Evolutionary conservation across 1,140 invertebrate species (phyloP).

Genomic region (Neotoxoptera formosana): DNA sequence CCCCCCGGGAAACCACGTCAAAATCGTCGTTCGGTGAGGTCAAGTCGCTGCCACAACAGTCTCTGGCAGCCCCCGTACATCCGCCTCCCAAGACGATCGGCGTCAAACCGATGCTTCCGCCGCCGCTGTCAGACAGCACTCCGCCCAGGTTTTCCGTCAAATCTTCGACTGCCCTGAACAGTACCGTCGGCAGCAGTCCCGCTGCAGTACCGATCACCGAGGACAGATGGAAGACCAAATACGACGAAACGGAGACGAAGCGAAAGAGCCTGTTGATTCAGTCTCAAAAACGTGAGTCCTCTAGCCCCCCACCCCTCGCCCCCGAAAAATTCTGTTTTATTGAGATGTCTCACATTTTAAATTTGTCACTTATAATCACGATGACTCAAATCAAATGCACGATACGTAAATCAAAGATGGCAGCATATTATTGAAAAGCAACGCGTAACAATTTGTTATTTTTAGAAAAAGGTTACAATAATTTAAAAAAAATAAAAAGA

Average conservation of each 20-base stretch:
- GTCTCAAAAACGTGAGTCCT: conserved; percentile 72
- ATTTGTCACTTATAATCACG: background rate
- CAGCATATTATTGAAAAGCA: no score
- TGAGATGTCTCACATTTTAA: background rate
- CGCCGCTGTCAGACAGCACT: background rate
- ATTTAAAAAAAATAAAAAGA: no score
- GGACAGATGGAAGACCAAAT: conserved; percentile 72
- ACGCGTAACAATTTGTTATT: no score
- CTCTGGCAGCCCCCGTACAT: background rate
- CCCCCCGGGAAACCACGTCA: background rate
- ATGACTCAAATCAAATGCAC: background rate
- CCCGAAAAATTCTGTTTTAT: background rate
- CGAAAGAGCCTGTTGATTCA: conserved; percentile 72
- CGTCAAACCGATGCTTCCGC: background rate
- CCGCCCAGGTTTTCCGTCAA: conserved; percentile 3
- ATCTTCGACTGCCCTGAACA: background rate
- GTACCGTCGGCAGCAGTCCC: background rate
- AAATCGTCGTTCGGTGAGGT: background rate
- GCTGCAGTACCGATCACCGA: background rate
- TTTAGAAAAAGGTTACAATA: no score
- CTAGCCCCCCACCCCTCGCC: background rate
- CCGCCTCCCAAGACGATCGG: background rate
- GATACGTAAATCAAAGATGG: background rate
- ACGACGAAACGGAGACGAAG: conserved; percentile 73
- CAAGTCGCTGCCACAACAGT: background rate